Percentiles rank a stretch among this genome's conserved stretches.
Evolutionary conservation across 2,797 vertebrate species (phyloP).

Genomic region (Anguilla megastoma): DNA sequence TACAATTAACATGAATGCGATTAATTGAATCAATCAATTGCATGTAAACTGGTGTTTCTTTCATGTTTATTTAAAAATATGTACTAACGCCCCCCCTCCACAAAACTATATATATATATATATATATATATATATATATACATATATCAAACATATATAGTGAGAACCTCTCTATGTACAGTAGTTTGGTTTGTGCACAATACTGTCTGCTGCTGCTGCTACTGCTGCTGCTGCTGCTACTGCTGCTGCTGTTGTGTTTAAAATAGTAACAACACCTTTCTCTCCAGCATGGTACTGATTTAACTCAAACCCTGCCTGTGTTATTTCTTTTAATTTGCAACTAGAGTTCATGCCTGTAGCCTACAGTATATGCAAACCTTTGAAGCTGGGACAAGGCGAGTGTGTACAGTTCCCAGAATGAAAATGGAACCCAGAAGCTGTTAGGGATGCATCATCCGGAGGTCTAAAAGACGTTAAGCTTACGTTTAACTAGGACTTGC

Average conservation of each 20-base stretch:
- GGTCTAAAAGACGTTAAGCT: not conserved
- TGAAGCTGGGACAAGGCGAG: not conserved
- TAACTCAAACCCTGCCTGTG: not conserved
- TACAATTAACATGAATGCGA: constrained; percentile 31
- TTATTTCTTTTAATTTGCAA: constrained; percentile 14
- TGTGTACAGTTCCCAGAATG: not conserved
- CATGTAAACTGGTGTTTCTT: not conserved
- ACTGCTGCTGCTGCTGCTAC: not conserved
- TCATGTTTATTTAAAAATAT: not conserved
- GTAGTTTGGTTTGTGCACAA: not conserved
- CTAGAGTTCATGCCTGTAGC: not conserved
- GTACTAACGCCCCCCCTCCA: not conserved
- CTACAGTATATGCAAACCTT: constrained; percentile 11
- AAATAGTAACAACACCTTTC: not conserved
- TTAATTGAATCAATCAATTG: constrained; percentile 10
- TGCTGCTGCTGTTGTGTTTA: not conserved
- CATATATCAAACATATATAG: not conserved
- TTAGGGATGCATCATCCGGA: not conserved
- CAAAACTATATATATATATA: not conserved
- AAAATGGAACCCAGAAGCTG: not conserved
- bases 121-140: too few relatives aligned
- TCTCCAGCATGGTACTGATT: not conserved
- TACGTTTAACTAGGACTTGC: not conserved
- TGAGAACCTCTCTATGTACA: not conserved
- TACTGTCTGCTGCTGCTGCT: not conserved